Percentiles rank a stretch among this genome's conserved stretches.
Evolutionary conservation across 2,888 invertebrate species (phyloP).

Genomic region (Galeopsomyia nigrocyanea): DNA sequence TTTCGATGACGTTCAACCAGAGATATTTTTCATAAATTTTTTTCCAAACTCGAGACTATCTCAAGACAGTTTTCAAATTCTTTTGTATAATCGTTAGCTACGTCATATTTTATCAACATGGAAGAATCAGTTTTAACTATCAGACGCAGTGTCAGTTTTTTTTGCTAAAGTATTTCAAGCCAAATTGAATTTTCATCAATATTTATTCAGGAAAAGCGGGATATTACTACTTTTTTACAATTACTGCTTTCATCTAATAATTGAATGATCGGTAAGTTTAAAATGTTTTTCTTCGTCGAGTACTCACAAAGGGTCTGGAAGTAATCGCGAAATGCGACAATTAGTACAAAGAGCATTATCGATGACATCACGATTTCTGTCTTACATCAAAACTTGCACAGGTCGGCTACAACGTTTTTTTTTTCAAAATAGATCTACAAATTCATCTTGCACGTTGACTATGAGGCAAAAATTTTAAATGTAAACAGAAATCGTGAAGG

Average conservation of each 20-base stretch:
- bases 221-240: constrained; percentile 2
- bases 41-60: neutral
- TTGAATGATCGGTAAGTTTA: constrained; percentile 6
- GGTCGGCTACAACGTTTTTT: neutral
- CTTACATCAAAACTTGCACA: constrained; percentile 20
- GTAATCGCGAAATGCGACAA: constrained; percentile 28
- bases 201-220: constrained; percentile 11
- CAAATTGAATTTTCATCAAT: constrained; percentile 4
- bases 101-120: constrained; percentile 1
- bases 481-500: constrained; percentile 28
- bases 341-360: constrained; percentile 34
- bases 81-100: too few relatives aligned
- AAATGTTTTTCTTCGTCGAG: constrained; percentile 22
- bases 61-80: neutral
- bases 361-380: constrained; percentile 27
- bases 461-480: neutral
- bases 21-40: constrained; percentile 26
- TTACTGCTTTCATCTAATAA: constrained; percentile 8
- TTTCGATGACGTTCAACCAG: constrained; percentile 43
- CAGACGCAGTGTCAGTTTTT: constrained; percentile 28
- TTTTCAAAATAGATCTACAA: constrained; percentile 14
- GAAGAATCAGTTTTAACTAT: constrained; percentile 10
- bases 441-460: neutral
- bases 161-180: constrained; percentile 22
- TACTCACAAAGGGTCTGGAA: constrained; percentile 35